Evolutionary conservation across 2,113 vertebrate species (phyloP).

Genomic region (Ageneiosus marmoratus): DNA sequence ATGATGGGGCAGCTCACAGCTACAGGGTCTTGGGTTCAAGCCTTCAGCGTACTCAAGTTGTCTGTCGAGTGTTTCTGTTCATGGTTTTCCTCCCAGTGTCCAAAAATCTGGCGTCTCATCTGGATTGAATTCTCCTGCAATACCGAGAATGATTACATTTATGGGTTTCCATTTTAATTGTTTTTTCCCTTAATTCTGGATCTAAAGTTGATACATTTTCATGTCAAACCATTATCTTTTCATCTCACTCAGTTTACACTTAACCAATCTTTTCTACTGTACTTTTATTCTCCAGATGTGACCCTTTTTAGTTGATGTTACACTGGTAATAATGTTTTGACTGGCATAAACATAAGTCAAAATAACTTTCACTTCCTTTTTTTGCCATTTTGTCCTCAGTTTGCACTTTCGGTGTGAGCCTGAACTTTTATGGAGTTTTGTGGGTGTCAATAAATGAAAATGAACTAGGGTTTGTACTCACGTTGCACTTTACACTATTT

Average conservation of each 20-base stretch:
- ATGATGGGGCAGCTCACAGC: no score
- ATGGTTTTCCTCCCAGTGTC: no score
- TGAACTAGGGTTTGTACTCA: background rate
- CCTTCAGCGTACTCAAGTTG: no score
- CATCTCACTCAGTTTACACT: background rate
- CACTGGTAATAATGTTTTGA: background rate
- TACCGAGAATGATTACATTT: background rate
- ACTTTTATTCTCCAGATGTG: background rate
- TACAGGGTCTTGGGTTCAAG: no score
- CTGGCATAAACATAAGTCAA: background rate
- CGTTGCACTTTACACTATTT: background rate
- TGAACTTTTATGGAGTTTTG: no score
- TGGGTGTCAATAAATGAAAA: conserved; percentile 7
- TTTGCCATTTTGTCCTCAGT: background rate
- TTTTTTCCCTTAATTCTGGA: no score
- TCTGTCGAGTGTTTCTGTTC: no score
- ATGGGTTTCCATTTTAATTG: no score
- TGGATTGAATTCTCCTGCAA: no score
- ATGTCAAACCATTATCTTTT: no score
- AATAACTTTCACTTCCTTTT: background rate
- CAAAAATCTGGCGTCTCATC: no score
- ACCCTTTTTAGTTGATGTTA: background rate
- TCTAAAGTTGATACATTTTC: background rate
- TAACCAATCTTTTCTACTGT: background rate
- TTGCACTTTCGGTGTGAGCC: background rate